Evolutionary conservation across 2,797 vertebrate species (phyloP), one percentile per base, ranked within the genome.

Genomic region (Triplophysa bombifrons): DNA sequence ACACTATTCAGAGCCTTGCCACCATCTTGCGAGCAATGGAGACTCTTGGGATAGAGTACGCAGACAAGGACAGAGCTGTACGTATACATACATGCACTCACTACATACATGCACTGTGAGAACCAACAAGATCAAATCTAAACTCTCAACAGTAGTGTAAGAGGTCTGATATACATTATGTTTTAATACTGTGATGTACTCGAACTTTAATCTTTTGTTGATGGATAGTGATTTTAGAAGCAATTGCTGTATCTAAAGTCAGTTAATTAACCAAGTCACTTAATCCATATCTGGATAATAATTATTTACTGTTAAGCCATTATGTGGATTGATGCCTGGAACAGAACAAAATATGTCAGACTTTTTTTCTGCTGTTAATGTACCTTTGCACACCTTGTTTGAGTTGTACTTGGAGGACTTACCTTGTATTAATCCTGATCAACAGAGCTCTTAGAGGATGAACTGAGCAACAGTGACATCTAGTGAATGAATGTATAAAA

Each of bases 21-120:
- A 94, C 97, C 79, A 97, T 99, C 89, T 95, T 99, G 75, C 92
- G 95, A 90, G 97, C 97, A 89, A 98, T 98, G 97, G 97, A 98
- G 83, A 95, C 95, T 63, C 93, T 99, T 87, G 96, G 95, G 82
- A 94, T 99, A 75, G 97, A 98, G 86, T 99, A 98, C 84, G 95
- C 94, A 84, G 95, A 98, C 90, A 94, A 96, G 81, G 94, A 96
- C 88, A 95, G 97, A 93, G 95, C 94, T 73, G 97, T 98, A 83
- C 94, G 97, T 95, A 65, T 14, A 46, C 22, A 19, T 48, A 27
- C 60, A 64, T 71, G 34, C 41, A 30, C 38, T 20, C 50, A 34
- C 48, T 56, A 22, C 61, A 25, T 19, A 61, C 14, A 63, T 10
- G 17, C 14, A 61, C 3, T 56, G 20, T n/a, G 9, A 67, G 17